These are phyloP conservation scores for Lypha dubia DNA, from an alignment of 2,888 invertebrate species.

Conservation along the genomic window DNA sequence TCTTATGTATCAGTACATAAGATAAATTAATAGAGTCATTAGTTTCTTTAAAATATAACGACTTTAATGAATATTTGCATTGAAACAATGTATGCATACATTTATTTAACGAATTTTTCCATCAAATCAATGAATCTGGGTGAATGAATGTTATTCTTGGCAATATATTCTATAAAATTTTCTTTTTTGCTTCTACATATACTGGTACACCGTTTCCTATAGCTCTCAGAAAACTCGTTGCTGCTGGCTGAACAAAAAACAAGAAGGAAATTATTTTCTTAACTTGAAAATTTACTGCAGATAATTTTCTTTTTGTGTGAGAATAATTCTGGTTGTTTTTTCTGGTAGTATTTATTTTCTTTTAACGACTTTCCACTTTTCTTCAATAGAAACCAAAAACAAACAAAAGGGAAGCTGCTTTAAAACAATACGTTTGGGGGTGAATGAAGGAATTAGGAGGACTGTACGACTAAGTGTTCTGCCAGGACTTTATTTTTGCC, in stretches of 20 bases:
- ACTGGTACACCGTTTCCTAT: neutral
- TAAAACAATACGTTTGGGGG: too few relatives aligned
- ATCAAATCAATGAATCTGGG: too few relatives aligned
- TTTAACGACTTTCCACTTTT: conserved; percentile 7
- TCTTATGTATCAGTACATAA: too few relatives aligned
- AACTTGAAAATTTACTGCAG: neutral
- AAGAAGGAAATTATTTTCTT: neutral
- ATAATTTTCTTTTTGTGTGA: neutral
- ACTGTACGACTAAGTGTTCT: neutral
- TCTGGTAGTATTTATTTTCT: conserved; percentile 1
- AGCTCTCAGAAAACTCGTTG: neutral
- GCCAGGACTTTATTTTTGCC: too few relatives aligned
- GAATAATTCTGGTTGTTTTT: neutral
- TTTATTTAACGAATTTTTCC: too few relatives aligned
- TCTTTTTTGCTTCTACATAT: too few relatives aligned
- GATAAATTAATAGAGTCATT: too few relatives aligned
- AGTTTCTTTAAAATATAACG: too few relatives aligned
- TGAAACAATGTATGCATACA: too few relatives aligned
- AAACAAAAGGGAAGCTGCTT: neutral
- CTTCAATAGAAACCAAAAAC: neutral
- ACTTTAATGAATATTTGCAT: too few relatives aligned
- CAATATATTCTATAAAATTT: too few relatives aligned
- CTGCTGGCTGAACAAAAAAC: neutral
- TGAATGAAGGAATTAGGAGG: neutral
- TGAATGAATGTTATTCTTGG: too few relatives aligned